These are phyloP conservation scores for Hephaestus fuliginosus DNA, from an alignment of 2,797 vertebrate species.

Conservation along the genomic window DNA sequence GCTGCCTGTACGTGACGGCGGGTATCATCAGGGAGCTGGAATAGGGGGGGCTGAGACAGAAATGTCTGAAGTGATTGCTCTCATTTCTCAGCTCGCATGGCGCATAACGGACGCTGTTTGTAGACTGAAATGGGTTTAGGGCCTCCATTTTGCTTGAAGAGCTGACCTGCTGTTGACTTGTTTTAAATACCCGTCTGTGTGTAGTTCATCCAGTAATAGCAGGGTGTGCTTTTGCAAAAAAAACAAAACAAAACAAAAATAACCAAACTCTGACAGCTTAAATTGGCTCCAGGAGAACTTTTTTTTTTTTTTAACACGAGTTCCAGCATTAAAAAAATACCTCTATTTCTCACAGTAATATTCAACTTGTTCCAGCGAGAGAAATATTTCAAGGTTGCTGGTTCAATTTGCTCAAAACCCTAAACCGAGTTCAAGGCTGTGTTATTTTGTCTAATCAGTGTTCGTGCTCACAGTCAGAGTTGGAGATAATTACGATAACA, in stretches of 20 bases:
- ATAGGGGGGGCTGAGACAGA: neutral
- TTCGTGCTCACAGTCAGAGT: conserved; percentile 46
- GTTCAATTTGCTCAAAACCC: conserved; percentile 51
- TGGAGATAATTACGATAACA: conserved; percentile 61
- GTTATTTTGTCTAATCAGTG: conserved; percentile 53
- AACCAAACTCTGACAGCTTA: conserved; percentile 25
- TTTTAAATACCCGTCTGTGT: neutral
- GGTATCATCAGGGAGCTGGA: neutral
- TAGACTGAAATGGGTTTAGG: conserved; percentile 13
- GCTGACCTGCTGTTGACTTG: conserved; percentile 34
- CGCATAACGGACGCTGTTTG: neutral
- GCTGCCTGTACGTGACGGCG: conserved; percentile 25
- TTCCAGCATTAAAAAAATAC: conserved; percentile 18
- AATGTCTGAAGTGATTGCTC: conserved; percentile 12
- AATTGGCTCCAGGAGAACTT: conserved; percentile 39
- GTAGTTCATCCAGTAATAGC: conserved; percentile 3
- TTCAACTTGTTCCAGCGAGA: conserved; percentile 12
- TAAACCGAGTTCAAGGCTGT: conserved; percentile 42
- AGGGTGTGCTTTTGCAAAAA: conserved; percentile 4
- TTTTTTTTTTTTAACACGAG: conserved; percentile 7
- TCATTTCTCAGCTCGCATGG: neutral
- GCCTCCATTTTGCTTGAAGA: conserved; percentile 11
- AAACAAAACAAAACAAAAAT: neutral
- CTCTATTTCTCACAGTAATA: neutral
- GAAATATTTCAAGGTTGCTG: conserved; percentile 40